phyloP scores from a whole-genome alignment of 2,113 vertebrate genomes.

The Chloroceryle aenea region DNA sequence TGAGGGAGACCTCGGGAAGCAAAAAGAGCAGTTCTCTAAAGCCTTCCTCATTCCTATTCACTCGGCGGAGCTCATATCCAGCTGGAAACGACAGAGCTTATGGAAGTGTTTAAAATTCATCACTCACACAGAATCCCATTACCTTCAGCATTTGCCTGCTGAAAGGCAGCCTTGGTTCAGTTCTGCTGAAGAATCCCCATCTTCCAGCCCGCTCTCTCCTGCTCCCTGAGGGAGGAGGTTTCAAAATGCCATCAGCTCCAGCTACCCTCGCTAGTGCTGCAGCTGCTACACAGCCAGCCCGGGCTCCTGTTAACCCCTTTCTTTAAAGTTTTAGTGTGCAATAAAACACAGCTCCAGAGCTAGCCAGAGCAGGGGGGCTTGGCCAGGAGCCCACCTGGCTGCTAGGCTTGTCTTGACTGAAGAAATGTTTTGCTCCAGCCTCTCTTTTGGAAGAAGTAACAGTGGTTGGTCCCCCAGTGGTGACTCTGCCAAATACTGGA shows the following conservation, averaged over 20 bases:
- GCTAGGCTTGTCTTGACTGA: background rate
- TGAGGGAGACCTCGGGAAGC: background rate
- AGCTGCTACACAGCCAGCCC: background rate
- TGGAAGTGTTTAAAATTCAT: constrained; percentile 66
- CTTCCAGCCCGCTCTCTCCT: background rate
- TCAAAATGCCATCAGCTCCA: background rate
- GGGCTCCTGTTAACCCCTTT: background rate
- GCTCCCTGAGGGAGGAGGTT: constrained; percentile 2
- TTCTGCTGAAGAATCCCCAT: background rate
- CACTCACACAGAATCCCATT: constrained; percentile 54
- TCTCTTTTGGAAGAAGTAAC: background rate
- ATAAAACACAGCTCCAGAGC: background rate
- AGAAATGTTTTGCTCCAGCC: background rate
- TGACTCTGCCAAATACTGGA: background rate
- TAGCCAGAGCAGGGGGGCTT: too few relatives aligned
- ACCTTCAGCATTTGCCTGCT: constrained; percentile 21
- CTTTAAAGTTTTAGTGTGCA: background rate
- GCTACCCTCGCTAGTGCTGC: background rate
- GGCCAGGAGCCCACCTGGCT: background rate
- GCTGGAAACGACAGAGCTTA: constrained; percentile 41
- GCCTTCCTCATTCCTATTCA: constrained; percentile 8
- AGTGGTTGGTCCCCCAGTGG: background rate
- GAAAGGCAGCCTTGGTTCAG: constrained; percentile 18
- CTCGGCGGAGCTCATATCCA: background rate
- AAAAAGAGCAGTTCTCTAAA: background rate